Evolutionary conservation across 2,888 invertebrate species (phyloP).

Genomic region (Polylopha cassiicola): DNA sequence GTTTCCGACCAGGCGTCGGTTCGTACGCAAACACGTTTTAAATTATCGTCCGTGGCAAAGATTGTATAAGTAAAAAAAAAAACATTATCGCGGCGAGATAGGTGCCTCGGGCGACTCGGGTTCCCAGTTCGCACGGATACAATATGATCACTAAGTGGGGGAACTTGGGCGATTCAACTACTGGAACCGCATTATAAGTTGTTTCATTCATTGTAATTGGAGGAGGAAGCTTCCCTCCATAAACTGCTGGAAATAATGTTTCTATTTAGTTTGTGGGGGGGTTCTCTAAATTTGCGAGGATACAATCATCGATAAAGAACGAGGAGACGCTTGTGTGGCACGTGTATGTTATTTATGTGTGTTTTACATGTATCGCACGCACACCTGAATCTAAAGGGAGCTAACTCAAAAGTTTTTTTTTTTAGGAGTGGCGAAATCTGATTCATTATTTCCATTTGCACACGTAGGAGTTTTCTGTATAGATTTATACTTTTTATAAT

Average conservation of each 20-base stretch:
- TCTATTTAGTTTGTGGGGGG: conserved; percentile 11
- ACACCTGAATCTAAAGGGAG: too few species aligned
- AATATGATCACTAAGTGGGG: conserved; percentile 45
- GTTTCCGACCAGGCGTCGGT: conserved; percentile 35
- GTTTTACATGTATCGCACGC: too few species aligned
- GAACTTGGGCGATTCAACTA: conserved; percentile 41
- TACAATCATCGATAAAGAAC: too few species aligned
- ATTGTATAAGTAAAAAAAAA: conserved; percentile 44
- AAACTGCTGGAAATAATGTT: conserved; percentile 22
- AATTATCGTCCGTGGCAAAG: conserved; percentile 48
- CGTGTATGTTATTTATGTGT: too few species aligned
- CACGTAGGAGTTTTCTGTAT: too few species aligned
- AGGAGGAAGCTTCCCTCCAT: conserved; percentile 18
- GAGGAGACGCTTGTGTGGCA: too few species aligned
- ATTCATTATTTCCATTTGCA: too few species aligned
- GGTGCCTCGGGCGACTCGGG: conserved; percentile 22
- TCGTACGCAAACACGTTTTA: conserved; percentile 51
- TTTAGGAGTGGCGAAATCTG: too few species aligned
- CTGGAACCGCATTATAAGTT: conserved; percentile 43
- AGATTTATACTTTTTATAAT: too few species aligned
- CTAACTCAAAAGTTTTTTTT: too few species aligned
- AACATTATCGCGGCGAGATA: conserved; percentile 42
- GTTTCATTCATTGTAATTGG: conserved; percentile 24
- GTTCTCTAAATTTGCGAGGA: neutral
- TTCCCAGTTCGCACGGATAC: conserved; percentile 33